Conservation (phyloP, 2,113 vertebrate species). For the Petaurus breviceps region DNA sequence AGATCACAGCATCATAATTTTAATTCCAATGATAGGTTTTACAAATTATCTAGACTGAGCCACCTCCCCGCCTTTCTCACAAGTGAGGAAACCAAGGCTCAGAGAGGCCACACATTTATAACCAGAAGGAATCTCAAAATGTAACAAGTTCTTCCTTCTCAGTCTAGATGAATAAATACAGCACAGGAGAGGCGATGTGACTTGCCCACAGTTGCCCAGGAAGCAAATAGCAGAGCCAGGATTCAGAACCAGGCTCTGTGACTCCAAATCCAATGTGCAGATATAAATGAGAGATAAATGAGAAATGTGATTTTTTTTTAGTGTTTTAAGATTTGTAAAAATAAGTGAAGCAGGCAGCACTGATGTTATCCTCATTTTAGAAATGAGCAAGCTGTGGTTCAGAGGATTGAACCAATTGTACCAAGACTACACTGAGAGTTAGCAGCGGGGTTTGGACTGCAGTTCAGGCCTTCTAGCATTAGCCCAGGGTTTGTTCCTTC, state of each 20-base stretch:
- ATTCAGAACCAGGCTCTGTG: not conserved
- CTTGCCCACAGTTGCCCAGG: not conserved
- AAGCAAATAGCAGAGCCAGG: not conserved
- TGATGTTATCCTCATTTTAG: not conserved
- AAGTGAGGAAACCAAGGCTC: not conserved
- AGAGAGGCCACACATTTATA: not conserved
- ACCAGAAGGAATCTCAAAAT: not conserved
- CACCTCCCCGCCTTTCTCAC: not conserved
- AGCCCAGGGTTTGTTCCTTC: not conserved
- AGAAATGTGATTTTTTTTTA: not conserved
- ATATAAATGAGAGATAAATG: not conserved
- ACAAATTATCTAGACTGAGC: not conserved
- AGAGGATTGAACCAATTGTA: not conserved
- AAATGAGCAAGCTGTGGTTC: not conserved
- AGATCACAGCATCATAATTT: not conserved
- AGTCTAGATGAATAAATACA: not conserved
- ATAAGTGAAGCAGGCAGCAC: not conserved
- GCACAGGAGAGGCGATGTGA: not conserved
- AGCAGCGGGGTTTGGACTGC: not conserved
- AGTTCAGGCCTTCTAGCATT: not conserved
- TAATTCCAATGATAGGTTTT: not conserved
- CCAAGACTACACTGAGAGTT: not conserved
- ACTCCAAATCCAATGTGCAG: not conserved
- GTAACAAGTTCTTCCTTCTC: not conserved
- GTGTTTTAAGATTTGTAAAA: not conserved